Evolutionary conservation across 2,888 invertebrate species (phyloP).

Genomic region (Synanthedon formicaeformis): DNA sequence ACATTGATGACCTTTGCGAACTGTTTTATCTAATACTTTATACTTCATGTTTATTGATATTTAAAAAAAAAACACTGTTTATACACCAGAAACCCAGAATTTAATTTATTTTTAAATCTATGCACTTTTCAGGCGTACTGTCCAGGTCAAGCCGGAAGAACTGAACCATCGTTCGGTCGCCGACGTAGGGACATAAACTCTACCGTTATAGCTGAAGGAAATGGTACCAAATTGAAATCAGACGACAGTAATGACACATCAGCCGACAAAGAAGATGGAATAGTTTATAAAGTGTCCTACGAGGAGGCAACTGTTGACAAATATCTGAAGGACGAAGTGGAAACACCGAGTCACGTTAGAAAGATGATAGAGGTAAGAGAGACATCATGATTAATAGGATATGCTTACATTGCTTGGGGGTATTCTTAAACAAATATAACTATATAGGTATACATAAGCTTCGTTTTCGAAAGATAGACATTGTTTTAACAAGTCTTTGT

Average conservation of each 20-base stretch:
- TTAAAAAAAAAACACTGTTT: no score
- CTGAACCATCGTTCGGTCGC: conserved; percentile 86
- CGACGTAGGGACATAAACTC: conserved; percentile 70
- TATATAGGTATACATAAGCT: no score
- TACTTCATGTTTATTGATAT: no score
- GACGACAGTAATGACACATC: conserved; percentile 21
- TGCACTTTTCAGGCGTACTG: conserved; percentile 77
- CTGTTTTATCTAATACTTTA: no score
- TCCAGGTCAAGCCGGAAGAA: conserved; percentile 81
- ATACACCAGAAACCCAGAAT: no score
- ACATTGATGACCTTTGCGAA: no score
- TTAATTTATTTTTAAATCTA: not conserved
- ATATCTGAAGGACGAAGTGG: conserved; percentile 64
- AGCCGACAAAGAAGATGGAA: conserved; percentile 26
- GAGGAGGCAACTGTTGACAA: conserved; percentile 53
- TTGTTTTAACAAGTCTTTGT: no score
- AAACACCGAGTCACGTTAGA: conserved; percentile 81
- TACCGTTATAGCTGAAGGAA: conserved; percentile 31
- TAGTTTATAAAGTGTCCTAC: conserved; percentile 47
- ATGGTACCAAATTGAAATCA: conserved; percentile 32
- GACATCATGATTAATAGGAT: not conserved
- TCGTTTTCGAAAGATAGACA: no score
- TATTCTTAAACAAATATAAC: not conserved
- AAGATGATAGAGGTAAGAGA: conserved; percentile 86
- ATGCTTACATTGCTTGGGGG: no score